phyloP scores from a whole-genome alignment of 2,113 vertebrate genomes.

The Hippocampus guttulatus region DNA sequence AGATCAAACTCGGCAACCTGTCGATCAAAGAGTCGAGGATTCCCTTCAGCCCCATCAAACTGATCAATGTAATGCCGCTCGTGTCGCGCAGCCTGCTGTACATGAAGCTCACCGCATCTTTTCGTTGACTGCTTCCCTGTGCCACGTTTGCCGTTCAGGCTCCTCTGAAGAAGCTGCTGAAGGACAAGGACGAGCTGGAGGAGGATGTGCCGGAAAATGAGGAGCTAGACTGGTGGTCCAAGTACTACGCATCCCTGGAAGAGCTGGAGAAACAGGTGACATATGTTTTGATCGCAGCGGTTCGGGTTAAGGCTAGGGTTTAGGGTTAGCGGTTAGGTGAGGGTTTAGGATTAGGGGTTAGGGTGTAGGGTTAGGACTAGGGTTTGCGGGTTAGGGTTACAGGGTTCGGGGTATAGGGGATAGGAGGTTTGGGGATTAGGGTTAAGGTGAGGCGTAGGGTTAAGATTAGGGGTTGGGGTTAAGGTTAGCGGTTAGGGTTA shows the following conservation, averaged over 20 bases:
- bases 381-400: no score
- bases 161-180: constrained; percentile 73
- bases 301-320: no score
- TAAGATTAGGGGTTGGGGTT: no score
- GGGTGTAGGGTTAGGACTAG: no score
- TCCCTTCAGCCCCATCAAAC: constrained; percentile 48
- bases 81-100: no score
- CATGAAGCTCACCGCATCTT: background rate
- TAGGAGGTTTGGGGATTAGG: no score
- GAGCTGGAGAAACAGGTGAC: constrained; percentile 79
- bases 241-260: constrained; percentile 85
- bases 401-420: no score
- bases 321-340: no score
- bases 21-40: constrained; percentile 66
- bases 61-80: constrained; percentile 39
- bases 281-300: no score
- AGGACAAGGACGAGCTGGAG: constrained; percentile 70
- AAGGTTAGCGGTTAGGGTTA: no score
- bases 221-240: constrained; percentile 97
- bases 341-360: no score
- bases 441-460: no score
- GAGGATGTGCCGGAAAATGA: constrained; percentile 83
- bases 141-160: constrained; percentile 47
- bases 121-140: background rate
- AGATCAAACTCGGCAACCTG: constrained; percentile 63